Conservation (phyloP, 2,113 vertebrate species). For the Condylura cristata region DNA sequence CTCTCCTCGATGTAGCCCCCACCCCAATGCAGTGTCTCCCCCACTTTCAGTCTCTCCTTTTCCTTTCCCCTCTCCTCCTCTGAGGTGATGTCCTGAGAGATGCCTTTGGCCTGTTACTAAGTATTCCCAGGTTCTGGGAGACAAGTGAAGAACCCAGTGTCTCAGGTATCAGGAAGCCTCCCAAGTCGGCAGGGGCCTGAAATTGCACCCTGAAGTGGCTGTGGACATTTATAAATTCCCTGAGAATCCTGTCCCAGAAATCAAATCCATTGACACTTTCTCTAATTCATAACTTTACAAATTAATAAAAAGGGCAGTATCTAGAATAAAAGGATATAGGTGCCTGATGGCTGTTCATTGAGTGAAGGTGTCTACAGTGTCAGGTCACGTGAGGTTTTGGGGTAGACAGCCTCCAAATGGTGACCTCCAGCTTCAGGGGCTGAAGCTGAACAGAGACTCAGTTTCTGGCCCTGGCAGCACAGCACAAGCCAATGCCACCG, state of each 20-base stretch:
- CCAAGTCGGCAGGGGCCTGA: background rate
- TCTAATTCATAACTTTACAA: slow-evolving; percentile 42
- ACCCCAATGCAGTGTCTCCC: background rate
- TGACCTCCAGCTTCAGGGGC: background rate
- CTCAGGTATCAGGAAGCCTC: background rate
- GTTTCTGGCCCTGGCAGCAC: background rate
- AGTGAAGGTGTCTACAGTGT: background rate
- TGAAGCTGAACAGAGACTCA: background rate
- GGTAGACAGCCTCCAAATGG: background rate
- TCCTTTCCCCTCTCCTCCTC: background rate
- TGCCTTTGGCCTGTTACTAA: background rate
- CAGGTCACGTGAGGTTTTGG: background rate
- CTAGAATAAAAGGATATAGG: slow-evolving; percentile 14
- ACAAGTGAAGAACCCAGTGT: background rate
- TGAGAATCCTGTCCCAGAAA: slow-evolving; percentile 64
- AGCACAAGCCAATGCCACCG: background rate
- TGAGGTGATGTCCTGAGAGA: background rate
- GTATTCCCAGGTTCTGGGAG: background rate
- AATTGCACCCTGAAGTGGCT: background rate
- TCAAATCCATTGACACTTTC: slow-evolving; percentile 23
- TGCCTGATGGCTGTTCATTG: background rate
- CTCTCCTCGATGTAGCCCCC: fast-evolving
- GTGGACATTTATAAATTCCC: background rate
- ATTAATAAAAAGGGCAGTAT: slow-evolving; percentile 34
- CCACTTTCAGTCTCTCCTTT: too few relatives aligned